phyloP scores from a whole-genome alignment of 1,140 invertebrate species.

The Drosophila leontia region DNA sequence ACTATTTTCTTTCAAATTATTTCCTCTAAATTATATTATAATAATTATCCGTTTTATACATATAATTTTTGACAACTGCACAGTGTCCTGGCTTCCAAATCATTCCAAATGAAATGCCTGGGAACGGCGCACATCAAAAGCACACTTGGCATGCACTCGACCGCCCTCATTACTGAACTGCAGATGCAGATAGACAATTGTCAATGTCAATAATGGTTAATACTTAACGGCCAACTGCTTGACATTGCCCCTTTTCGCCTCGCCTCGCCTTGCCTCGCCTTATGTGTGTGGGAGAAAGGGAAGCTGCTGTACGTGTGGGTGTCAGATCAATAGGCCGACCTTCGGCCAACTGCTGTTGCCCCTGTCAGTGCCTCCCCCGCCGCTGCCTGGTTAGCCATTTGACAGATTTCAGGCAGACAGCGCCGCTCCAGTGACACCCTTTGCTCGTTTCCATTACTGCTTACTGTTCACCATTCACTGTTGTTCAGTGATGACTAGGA shows the following conservation, averaged over 20 bases:
- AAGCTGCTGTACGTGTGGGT: slow-evolving; percentile 45
- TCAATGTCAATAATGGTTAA: slow-evolving; percentile 82
- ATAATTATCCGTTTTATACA: not conserved
- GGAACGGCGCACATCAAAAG: slow-evolving; percentile 36
- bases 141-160: slow-evolving; percentile 45
- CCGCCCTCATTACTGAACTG: slow-evolving; percentile 47
- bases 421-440: slow-evolving; percentile 16
- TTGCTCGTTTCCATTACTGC: not conserved
- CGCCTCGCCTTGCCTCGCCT: too few relatives aligned
- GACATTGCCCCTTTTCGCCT: not conserved
- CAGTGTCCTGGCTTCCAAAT: not conserved
- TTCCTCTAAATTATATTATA: not conserved
- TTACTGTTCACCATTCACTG: not conserved
- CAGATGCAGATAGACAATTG: slow-evolving; percentile 70
- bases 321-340: slow-evolving; percentile 76
- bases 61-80: not conserved
- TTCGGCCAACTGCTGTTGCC: slow-evolving; percentile 42
- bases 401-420: slow-evolving; percentile 62
- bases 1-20: too few relatives aligned
- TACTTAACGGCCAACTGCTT: slow-evolving; percentile 57
- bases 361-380: slow-evolving; percentile 9
- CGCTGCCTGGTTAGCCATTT: slow-evolving; percentile 71
- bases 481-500: not conserved
- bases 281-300: slow-evolving; percentile 2
- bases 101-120: not conserved